Evolutionary conservation across 2,888 invertebrate genomes (phyloP), one percentile per base, ranked within the genome.

Genomic region (Chrysopilus asiliformis): DNA sequence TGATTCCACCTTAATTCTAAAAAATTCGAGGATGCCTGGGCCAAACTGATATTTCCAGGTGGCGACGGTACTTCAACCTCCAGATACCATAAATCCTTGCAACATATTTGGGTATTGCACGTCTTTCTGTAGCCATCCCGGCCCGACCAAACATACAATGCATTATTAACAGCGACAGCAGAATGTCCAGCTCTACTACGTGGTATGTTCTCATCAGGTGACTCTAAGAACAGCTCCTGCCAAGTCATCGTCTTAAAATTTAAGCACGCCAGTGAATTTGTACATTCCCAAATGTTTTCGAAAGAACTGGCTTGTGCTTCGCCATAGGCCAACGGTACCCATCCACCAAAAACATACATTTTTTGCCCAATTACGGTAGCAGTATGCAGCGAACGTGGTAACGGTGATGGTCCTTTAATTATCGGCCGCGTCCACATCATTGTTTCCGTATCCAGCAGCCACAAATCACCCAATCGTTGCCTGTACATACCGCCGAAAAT

Each of bases 271-370:
- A 98, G 70, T 0, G 94, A 89, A 56, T 93, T 95, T 9, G 98
- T 97, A 63, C 98, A 98, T 62, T 95, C 95, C 98, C 98, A 98
- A 64, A 98, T 97, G 49, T 95, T 91, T 58, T 97, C 97, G 56
- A 85, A 85, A 1, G 86, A 82, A 6, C 89, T 83, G 36, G 85
- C 78, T 64, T 93, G 93, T 3, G 84, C 76, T 58, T 91, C 93
- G 54, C 93, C 93, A 25, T 86, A 76, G 2, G 93, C 83, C 8
- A 94, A 73, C 0, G 95, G 95, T 5, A 97, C 95, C 98, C 98
- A 98, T n/a, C 98, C 98, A n/a, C 98, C 98, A 57, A 97, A 98
- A 2, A 98, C 83, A 61, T 86, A 97, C 97, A 98, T 97, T 54
- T 86, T 76, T 53, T 87, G 81, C 6, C 89, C 90, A 36, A 98